Base-by-base conservation (phyloP, 2,113 vertebrate species). In the Phalacrocorax carbo region DNA sequence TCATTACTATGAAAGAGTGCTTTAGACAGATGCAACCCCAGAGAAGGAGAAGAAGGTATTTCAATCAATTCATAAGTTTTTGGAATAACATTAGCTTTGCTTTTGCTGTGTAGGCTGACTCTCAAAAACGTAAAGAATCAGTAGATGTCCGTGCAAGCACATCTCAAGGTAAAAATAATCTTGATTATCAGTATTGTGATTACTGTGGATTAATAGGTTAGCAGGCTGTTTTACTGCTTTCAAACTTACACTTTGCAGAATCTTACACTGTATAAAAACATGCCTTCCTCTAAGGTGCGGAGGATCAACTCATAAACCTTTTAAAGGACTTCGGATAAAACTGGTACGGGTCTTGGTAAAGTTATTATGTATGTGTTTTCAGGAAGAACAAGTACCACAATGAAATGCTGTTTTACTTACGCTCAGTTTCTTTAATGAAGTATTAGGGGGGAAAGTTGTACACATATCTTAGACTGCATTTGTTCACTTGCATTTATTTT, bases 151-250 rank as follows among this genome's bases (percentile, higher is more conserved):
- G 30, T 76, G 97, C 97, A 95, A 97, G 98, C 52, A 98, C 98
- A 76, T 98, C 98, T 92, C 80, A 96, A 98, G 98, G 98, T 98
- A 98, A 98, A 94, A 93, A 44, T 70, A 51, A 78, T 25, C 13
- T n/a, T 85, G 15, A 65, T 81, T 68, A 66, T 95, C 25, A 60
- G 2, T 68, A 17, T 54, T 88, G 26, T 54, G 13, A 27, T 88
- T 70, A 34, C 30, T 73, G 11, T 54, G 42, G 26, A 51, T 83
- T 21, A 82, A 2, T 38, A 90, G 2, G 18, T 89, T 86, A 58
- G 13, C 17, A 52, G 58, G 7, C 16, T 82, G 3, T 88, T 57
- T 27, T 62, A 51, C 14, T 8, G 5, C 36, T 88, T 91, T 84
- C 22, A 21, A 7, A 70, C 29, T 86, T 68, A 15, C 38, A 38